Base-by-base conservation (phyloP, 2,888 invertebrate species). In the Parnassius smintheus region DNA sequence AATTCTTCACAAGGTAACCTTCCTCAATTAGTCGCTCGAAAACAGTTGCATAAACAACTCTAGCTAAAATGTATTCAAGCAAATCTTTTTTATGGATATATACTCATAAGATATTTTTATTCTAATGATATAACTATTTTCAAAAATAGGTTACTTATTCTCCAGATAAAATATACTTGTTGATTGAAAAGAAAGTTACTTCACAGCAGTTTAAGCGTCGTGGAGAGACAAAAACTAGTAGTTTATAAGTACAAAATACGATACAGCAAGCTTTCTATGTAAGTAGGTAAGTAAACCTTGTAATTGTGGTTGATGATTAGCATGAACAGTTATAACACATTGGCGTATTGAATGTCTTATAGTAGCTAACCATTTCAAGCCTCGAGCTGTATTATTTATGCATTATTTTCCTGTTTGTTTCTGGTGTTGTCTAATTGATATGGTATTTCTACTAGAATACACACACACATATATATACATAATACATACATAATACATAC, bases 281-380 rank as follows among this genome's bases (percentile, higher is more conserved):
- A 61, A 56, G 56, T 61, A 52, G 61, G 61, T 57, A 61, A 61
- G 61, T 61, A 57, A 52, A 56, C 56, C 61, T 56, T 46, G 13
- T 51, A 52, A 61, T 56, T 56, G 52, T 61, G 56, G 8, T 35
- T 50, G 61, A 13, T 41, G 56, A 45, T 56, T 56, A 42, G 42
- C 49, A 12, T 57, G 56, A 46, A 61, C 61, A 61, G 61, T 61
- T 56, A 56, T 61, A 45, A 50, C 22, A 13, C 41, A 46, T 18
- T n/a, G 42, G 13, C 4, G 41, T 18, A 52, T 56, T 61, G 61
- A 61, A 56, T 52, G 56, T 61, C 35, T 56, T 56, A 56, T 61
- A n/a, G 22, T 11, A 8, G 22, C 10, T 44, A 25, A 56, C 50
- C 56, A 51, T 50, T 13, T n/a, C 22, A 52, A 7, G 56, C 41